These are phyloP conservation scores for Drymonia ruficornis DNA, from an alignment of 2,888 invertebrate genomes.

Conservation along the genomic window DNA sequence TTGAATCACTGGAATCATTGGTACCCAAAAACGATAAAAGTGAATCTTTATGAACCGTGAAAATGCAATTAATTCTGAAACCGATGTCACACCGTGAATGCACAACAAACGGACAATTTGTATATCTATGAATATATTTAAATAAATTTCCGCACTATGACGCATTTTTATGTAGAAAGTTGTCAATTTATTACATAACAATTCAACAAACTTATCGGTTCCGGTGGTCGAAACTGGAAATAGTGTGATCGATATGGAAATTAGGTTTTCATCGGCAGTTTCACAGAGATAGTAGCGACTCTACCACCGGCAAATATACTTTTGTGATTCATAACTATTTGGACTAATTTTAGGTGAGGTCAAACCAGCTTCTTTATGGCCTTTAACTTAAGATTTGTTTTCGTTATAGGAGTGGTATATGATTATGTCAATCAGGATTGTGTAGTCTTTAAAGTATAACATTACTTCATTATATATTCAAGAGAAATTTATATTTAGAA, in stretches of 20 bases:
- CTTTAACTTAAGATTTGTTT: not conserved
- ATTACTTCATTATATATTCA: not conserved
- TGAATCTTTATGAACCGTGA: too few species aligned
- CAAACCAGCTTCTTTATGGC: not conserved
- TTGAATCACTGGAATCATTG: too few species aligned
- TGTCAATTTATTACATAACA: not conserved
- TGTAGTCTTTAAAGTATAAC: not conserved
- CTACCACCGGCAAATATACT: not conserved
- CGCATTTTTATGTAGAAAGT: conserved; percentile 1
- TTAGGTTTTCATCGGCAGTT: not conserved
- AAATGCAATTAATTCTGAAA: not conserved
- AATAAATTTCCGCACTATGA: not conserved
- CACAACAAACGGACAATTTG: not conserved
- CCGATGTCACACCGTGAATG: not conserved
- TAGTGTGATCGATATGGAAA: not conserved
- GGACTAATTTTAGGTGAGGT: too few species aligned
- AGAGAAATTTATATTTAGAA: not conserved
- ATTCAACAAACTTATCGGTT: not conserved
- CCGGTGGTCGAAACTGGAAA: not conserved
- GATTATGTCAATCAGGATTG: not conserved
- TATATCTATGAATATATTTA: not conserved
- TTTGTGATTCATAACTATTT: not conserved
- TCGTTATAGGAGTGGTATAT: not conserved
- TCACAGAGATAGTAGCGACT: too few species aligned
- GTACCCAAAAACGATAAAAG: too few species aligned